Percentiles rank a stretch among this genome's conserved stretches.
phyloP scores from a whole-genome alignment of 2,797 vertebrate species.

The Crypturellus tataupa region DNA sequence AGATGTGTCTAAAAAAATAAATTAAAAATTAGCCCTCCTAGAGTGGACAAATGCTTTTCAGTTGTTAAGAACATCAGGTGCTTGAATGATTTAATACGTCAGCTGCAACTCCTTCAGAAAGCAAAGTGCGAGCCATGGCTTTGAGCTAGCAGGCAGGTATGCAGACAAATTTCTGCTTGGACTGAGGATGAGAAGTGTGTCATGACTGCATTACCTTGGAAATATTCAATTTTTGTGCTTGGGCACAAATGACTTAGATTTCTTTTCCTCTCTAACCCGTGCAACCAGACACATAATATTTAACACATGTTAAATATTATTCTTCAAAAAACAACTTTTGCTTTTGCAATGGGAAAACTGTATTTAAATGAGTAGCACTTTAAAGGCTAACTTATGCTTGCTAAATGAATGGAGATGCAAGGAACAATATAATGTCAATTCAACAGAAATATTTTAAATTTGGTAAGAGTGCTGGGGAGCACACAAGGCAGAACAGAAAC shows the following conservation, averaged over 20 bases:
- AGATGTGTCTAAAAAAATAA: constrained; percentile 69
- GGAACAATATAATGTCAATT: background rate
- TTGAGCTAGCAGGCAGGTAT: background rate
- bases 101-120: constrained; percentile 23
- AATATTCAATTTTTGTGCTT: background rate
- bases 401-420: background rate
- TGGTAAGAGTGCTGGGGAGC: background rate
- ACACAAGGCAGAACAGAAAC: background rate
- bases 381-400: background rate
- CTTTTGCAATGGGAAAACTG: background rate
- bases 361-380: background rate
- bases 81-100: background rate
- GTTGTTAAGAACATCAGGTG: constrained; percentile 44
- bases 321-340: background rate
- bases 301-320: background rate
- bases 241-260: background rate
- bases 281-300: too few species aligned
- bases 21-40: constrained; percentile 62
- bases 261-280: background rate
- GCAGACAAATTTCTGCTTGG: background rate
- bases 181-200: background rate
- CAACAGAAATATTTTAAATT: background rate
- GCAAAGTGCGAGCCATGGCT: background rate
- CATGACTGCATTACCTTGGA: background rate
- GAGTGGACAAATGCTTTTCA: constrained; percentile 51